phyloP scores from a whole-genome alignment of 2,113 vertebrate genomes.

The human region DNA sequence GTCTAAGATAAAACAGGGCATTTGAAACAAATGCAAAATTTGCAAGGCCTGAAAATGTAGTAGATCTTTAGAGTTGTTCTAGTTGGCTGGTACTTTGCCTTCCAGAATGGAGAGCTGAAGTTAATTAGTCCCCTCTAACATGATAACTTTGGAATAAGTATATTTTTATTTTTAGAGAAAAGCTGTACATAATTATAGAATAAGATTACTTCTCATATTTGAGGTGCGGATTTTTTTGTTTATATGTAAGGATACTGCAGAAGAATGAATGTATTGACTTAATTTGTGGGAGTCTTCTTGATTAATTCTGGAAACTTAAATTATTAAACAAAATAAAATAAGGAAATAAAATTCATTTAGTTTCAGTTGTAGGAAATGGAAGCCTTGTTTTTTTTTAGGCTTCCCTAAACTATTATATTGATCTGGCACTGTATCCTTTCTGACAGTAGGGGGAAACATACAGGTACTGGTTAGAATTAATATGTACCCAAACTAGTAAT shows the following conservation, averaged over 20 bases:
- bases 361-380: not conserved
- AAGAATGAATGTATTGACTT: not conserved
- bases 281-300: not conserved
- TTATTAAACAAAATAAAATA: not conserved
- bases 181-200: not conserved
- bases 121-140: not conserved
- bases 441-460: not conserved
- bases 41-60: not conserved
- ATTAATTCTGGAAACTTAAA: constrained; percentile 17
- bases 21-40: not conserved
- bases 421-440: not conserved
- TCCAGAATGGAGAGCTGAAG: not conserved
- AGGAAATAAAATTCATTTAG: not conserved
- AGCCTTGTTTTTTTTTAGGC: not conserved
- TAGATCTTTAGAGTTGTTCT: not conserved
- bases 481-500: not conserved
- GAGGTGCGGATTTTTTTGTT: not conserved
- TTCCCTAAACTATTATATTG: not conserved
- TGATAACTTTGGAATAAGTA: not conserved
- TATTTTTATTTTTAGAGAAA: not conserved
- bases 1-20: not conserved
- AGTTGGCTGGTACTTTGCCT: not conserved
- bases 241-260: not conserved
- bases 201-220: constrained; percentile 6
- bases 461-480: not conserved